A percentile compares a stretch with the other conserved stretches of the same genome.
These are phyloP conservation scores for Oceanodroma leucorhoa DNA, from an alignment of 2,797 vertebrate genomes.

Conservation along the genomic window DNA sequence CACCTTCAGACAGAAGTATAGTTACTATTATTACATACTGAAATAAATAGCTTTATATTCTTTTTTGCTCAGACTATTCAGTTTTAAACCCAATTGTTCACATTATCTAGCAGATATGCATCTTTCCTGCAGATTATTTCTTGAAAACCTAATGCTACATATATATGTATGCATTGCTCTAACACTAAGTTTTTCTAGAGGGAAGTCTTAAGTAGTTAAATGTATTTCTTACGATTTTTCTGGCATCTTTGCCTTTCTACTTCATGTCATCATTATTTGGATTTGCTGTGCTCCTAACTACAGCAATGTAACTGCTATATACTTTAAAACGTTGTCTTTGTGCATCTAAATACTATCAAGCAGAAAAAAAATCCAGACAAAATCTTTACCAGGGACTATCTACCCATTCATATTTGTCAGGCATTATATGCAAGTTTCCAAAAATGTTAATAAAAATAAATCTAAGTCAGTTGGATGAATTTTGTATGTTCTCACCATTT, in stretches of 20 bases:
- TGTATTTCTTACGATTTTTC: neutral
- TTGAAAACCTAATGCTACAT: neutral
- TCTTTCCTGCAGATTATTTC: neutral
- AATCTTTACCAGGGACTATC: neutral
- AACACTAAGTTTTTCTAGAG: neutral
- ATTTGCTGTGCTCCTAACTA: neutral
- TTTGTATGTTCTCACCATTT: neutral
- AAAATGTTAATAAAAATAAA: neutral
- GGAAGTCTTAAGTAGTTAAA: neutral
- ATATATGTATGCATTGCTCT: neutral
- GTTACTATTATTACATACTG: neutral
- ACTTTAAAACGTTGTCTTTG: neutral
- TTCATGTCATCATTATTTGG: neutral
- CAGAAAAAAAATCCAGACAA: accelerated
- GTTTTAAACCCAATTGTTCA: neutral
- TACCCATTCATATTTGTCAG: neutral
- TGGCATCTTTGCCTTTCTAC: neutral
- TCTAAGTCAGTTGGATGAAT: neutral
- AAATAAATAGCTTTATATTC: neutral
- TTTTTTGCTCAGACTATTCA: neutral
- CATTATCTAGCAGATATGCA: neutral
- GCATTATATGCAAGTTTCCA: neutral
- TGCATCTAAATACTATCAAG: neutral
- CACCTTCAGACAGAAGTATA: neutral
- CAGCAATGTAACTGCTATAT: neutral